phyloP scores from a whole-genome alignment of 2,888 invertebrate genomes.

The Calephelis perditalis region DNA sequence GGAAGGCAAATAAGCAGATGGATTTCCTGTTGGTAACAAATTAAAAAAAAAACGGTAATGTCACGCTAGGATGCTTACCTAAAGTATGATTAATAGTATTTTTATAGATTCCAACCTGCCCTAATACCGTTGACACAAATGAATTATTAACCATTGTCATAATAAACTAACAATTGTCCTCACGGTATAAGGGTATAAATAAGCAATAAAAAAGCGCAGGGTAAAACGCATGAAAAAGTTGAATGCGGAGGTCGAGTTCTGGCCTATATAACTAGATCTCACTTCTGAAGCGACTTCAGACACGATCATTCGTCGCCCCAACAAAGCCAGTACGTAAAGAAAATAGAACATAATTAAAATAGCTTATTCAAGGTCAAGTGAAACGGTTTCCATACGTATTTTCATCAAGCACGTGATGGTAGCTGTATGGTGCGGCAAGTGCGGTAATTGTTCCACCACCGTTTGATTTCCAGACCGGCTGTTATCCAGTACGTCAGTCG shows the following conservation, averaged over 20 bases:
- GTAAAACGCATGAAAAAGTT: constrained; percentile 26
- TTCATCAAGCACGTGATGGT: constrained; percentile 46
- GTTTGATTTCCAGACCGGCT: constrained; percentile 60
- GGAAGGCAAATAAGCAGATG: too few species aligned
- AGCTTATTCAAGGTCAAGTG: constrained; percentile 46
- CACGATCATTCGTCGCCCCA: constrained; percentile 55
- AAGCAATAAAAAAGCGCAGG: constrained; percentile 20
- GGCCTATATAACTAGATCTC: constrained; percentile 70
- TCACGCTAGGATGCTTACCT: too few species aligned
- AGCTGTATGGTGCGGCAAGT: constrained; percentile 39
- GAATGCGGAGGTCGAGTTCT: constrained; percentile 60
- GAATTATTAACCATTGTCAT: neutral
- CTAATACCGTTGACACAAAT: neutral
- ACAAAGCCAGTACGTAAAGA: constrained; percentile 55
- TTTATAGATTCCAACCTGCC: neutral
- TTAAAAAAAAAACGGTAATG: too few species aligned
- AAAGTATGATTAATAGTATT: too few species aligned
- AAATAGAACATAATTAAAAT: constrained; percentile 42
- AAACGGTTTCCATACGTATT: constrained; percentile 39
- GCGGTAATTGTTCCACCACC: constrained; percentile 57
- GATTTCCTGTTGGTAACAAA: too few species aligned
- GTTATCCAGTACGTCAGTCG: constrained; percentile 48
- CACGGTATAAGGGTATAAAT: constrained; percentile 1
- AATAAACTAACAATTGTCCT: neutral
- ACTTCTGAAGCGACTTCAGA: constrained; percentile 58